A percentile compares a stretch with the other conserved stretches of the same genome.
These are phyloP conservation scores for Geodia barretti DNA, from an alignment of 37 sponge, comb jelly and placozoan genomes.

Conservation along the genomic window DNA sequence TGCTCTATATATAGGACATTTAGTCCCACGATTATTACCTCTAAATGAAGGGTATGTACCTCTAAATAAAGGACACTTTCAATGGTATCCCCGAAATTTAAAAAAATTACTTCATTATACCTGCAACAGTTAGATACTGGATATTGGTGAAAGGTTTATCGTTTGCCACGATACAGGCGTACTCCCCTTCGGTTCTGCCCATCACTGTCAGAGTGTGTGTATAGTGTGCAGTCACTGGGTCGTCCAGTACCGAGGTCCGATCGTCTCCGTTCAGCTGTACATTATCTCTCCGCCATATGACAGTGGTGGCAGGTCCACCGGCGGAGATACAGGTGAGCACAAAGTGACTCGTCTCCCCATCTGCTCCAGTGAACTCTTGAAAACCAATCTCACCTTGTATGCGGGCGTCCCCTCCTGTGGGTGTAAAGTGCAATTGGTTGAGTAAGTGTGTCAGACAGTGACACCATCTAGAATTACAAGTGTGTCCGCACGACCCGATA, in stretches of 20 bases:
- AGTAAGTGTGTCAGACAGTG: no score
- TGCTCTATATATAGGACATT: no score
- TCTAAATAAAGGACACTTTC: no score
- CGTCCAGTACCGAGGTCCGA: not conserved
- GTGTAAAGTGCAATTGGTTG: no score
- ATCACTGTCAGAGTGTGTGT: not conserved
- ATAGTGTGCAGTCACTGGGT: not conserved
- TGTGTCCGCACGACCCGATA: no score
- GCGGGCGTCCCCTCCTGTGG: no score
- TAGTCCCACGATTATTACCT: no score
- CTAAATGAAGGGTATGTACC: no score
- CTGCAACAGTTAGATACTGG: not conserved
- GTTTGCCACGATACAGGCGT: not conserved
- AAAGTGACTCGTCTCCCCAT: not conserved
- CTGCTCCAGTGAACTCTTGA: not conserved
- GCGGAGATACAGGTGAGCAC: not conserved
- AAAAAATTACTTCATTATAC: not conserved
- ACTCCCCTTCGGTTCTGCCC: not conserved
- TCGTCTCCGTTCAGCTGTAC: not conserved
- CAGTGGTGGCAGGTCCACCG: not conserved
- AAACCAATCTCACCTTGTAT: no score
- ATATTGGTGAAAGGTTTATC: not conserved
- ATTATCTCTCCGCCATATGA: not conserved
- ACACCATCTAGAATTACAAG: no score
- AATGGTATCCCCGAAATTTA: no score